Evolutionary conservation across 2,888 invertebrate species (phyloP).

Genomic region (Xylota segnis): DNA sequence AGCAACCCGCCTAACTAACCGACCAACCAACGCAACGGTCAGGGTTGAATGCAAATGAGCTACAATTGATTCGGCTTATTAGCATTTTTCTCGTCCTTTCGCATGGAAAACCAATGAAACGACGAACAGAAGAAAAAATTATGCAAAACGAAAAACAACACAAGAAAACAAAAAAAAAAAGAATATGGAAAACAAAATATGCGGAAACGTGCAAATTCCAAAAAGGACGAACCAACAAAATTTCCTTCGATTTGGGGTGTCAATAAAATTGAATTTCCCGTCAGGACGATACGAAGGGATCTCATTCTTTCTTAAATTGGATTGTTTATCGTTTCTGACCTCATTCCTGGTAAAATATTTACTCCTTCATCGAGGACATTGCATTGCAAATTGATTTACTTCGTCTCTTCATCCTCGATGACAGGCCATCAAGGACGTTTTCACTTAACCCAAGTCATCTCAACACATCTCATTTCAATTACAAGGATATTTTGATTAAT

Average conservation of each 20-base stretch:
- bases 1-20: conserved; percentile 19
- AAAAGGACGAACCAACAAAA: conserved; percentile 24
- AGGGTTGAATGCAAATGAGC: conserved; percentile 72
- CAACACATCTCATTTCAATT: conserved; percentile 46
- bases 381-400: conserved; percentile 6
- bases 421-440: conserved; percentile 29
- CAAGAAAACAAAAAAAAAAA: neutral
- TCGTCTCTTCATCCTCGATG: neutral
- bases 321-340: conserved; percentile 53
- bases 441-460: conserved; percentile 14
- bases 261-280: conserved; percentile 64
- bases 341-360: conserved; percentile 48
- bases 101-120: conserved; percentile 45
- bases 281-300: conserved; percentile 13
- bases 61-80: conserved; percentile 68
- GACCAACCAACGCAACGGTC: conserved; percentile 47
- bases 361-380: conserved; percentile 30
- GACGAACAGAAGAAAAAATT: conserved; percentile 25
- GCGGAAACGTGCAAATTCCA: conserved; percentile 8
- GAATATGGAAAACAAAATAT: conserved; percentile 32
- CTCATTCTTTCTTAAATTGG: conserved; percentile 13
- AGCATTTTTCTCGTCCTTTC: conserved; percentile 71
- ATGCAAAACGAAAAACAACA: neutral
- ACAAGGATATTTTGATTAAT: conserved; percentile 54
- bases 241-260: conserved; percentile 36